A percentile compares a stretch with the other conserved stretches of the same genome.
These are phyloP conservation scores for Lycodopsis pacificus DNA, from an alignment of 2,797 vertebrate species.

Conservation along the genomic window DNA sequence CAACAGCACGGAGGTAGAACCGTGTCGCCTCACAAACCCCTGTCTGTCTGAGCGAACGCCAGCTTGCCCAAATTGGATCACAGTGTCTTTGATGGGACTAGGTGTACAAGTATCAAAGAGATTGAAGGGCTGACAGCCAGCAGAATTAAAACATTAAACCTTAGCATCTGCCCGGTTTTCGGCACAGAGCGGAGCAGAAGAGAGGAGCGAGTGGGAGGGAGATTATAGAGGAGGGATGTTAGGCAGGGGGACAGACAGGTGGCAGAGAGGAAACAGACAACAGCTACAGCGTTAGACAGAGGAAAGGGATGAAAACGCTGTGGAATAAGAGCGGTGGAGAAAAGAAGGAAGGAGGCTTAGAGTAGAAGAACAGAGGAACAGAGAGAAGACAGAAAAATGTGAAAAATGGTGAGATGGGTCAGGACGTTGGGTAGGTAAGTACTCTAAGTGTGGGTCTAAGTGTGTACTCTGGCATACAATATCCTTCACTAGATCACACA, in stretches of 20 bases:
- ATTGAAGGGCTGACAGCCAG: slow-evolving; percentile 73
- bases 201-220: slow-evolving; percentile 54
- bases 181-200: slow-evolving; percentile 47
- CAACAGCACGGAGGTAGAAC: slow-evolving; percentile 32
- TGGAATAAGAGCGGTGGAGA: slow-evolving; percentile 1
- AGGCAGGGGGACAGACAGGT: slow-evolving; percentile 54
- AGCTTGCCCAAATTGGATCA: slow-evolving; percentile 74
- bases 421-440: background rate
- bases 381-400: slow-evolving; percentile 2
- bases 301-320: slow-evolving; percentile 1
- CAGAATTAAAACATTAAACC: slow-evolving; percentile 79
- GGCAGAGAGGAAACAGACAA: slow-evolving; percentile 48
- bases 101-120: slow-evolving; percentile 78
- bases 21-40: slow-evolving; percentile 28
- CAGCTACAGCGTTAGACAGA: slow-evolving; percentile 36
- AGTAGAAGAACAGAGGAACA: background rate
- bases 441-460: background rate
- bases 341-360: background rate
- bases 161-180: slow-evolving; percentile 72
- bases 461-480: background rate
- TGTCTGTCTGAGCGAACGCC: slow-evolving; percentile 62
- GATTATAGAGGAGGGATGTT: slow-evolving; percentile 59
- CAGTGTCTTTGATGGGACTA: slow-evolving; percentile 73
- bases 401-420: background rate
- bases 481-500: background rate